Base-by-base conservation (phyloP, 1,140 invertebrate species). In the Globodera rostochiensis region DNA sequence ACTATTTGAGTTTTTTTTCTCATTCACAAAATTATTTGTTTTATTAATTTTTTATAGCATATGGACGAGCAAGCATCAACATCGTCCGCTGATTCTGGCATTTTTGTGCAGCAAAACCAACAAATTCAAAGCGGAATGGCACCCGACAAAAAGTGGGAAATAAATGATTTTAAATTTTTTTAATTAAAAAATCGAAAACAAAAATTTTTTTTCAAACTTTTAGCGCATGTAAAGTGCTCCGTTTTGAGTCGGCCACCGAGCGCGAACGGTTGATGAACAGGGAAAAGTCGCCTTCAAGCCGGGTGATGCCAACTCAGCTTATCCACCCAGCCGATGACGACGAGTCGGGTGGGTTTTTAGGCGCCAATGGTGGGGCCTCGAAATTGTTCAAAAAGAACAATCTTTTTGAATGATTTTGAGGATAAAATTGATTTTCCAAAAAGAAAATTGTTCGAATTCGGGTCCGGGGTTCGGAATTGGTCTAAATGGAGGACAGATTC, bases 201-300 rank as follows among this genome's bases (percentile, higher is more conserved):
- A n/a, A 74, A 60, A 60, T 60, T 7, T 60, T 60, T 60, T 60
- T 60, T 60, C 0, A n/a, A 53, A 36, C 3, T 76, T 64, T 50
- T 13, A 77, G 75, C 47, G 19, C 74, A 15, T 82, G 66, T 13
- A 94, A 95, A 90, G 94, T 96, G 57, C 90, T 94, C 47, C 94
- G 92, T 85, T 93, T 95, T 86, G 94, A 95, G 88, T 94, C 94
- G 36, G 93, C 94, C 13, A 94, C 94, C 4, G 95, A 96, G 91
- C 90, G 95, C 73, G 94, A 96, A 90, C 87, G 92, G n/a, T 94
- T 8, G 83, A 73, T 47, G 84, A 50, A 45, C 25, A 71, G 46
- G 25, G 77, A 78, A 15, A 71, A 85, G 9, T 94, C 81, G 93
- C 93, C 88, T 90, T 91, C 85, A 53, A 74, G 46, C 36, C 77